Evolutionary conservation across 2,888 invertebrate genomes (phyloP).

Genomic region (Lithosia quadra): DNA sequence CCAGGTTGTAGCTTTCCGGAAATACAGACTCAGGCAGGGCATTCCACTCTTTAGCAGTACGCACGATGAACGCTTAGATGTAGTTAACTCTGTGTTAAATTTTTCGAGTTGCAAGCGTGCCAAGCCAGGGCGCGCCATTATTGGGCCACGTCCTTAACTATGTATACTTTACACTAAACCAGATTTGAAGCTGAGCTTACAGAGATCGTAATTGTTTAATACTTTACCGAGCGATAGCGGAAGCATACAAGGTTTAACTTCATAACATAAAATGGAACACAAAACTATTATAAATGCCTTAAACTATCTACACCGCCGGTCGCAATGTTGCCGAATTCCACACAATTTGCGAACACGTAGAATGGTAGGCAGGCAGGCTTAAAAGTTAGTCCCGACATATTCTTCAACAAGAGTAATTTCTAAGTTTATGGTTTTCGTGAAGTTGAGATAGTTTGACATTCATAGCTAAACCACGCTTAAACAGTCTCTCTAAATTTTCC

Average conservation of each 20-base stretch:
- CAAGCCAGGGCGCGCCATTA: too few species aligned
- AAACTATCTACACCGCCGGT: not conserved
- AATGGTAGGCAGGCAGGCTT: constrained; percentile 6
- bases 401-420: constrained; percentile 4
- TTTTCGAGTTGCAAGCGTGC: too few species aligned
- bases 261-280: not conserved
- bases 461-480: not conserved
- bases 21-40: too few species aligned
- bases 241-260: not conserved
- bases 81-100: too few species aligned
- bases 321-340: not conserved
- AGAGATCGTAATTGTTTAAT: not conserved
- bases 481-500: constrained; percentile 1
- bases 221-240: not conserved
- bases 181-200: not conserved
- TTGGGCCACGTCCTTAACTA: not conserved
- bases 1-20: too few species aligned
- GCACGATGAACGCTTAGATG: too few species aligned
- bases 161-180: not conserved
- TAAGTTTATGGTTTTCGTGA: constrained; percentile 1
- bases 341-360: constrained; percentile 1
- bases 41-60: too few species aligned
- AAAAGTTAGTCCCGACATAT: constrained; percentile 1
- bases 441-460: not conserved
- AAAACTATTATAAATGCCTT: constrained; percentile 2